phyloP scores from a whole-genome alignment of 2,113 vertebrate genomes.

The Trogon melanurus region DNA sequence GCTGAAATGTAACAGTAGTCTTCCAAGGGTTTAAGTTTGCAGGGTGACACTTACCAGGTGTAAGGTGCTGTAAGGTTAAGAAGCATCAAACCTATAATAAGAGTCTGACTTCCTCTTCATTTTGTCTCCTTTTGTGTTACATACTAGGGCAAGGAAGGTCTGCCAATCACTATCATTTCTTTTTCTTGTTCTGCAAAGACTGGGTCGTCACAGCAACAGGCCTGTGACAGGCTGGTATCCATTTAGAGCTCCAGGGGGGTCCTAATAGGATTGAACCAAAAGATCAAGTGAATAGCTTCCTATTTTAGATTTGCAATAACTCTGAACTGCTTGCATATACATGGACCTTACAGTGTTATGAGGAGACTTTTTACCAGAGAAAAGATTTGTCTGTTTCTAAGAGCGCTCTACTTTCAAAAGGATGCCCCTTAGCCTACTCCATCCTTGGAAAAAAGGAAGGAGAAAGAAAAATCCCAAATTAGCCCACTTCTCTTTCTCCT shows the following conservation, averaged over 20 bases:
- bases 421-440: not conserved
- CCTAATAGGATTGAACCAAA: slow-evolving; percentile 87
- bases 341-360: slow-evolving; percentile 75
- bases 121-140: slow-evolving; percentile 89
- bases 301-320: slow-evolving; percentile 81
- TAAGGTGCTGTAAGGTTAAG: slow-evolving; percentile 88
- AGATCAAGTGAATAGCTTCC: slow-evolving; percentile 84
- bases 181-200: slow-evolving; percentile 82
- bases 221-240: slow-evolving; percentile 85
- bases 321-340: slow-evolving; percentile 80
- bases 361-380: slow-evolving; percentile 73
- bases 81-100: slow-evolving; percentile 83
- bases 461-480: not conserved
- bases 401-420: slow-evolving; percentile 30
- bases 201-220: slow-evolving; percentile 86
- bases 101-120: slow-evolving; percentile 89
- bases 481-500: slow-evolving; percentile 22
- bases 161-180: slow-evolving; percentile 87
- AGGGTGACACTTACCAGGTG: slow-evolving; percentile 75
- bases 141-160: slow-evolving; percentile 86
- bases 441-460: not conserved
- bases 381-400: slow-evolving; percentile 61
- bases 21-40: slow-evolving; percentile 26
- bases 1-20: not conserved
- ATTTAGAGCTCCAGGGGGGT: slow-evolving; percentile 83